phyloP scores from a whole-genome alignment of 2,888 invertebrate species.

The Ethmia dodecea region DNA sequence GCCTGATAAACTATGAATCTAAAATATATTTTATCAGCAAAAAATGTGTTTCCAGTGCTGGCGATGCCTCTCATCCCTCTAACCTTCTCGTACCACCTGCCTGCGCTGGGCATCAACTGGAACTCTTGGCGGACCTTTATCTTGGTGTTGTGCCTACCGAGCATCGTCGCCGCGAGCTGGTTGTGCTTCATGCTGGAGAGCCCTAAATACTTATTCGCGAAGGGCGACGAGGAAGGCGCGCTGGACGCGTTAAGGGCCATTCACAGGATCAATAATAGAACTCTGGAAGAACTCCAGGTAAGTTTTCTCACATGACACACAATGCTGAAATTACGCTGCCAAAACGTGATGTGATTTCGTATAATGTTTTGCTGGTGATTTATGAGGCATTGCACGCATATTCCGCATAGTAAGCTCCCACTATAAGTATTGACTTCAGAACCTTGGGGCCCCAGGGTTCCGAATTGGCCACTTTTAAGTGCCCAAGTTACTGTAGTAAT shows the following conservation, averaged over 20 bases:
- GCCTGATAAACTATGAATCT: no score
- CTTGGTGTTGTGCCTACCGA: constrained; percentile 80
- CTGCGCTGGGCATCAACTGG: constrained; percentile 69
- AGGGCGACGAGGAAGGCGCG: constrained; percentile 75
- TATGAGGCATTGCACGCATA: no score
- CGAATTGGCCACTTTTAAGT: no score
- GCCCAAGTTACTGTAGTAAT: no score
- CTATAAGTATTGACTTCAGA: no score
- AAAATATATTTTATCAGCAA: no score
- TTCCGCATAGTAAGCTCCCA: background rate
- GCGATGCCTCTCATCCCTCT: constrained; percentile 82
- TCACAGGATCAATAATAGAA: constrained; percentile 39
- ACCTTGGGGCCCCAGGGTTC: no score
- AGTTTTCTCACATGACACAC: no score
- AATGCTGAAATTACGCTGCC: no score
- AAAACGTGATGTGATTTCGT: no score
- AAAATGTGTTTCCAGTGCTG: constrained; percentile 54
- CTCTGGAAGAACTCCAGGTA: constrained; percentile 38
- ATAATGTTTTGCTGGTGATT: no score
- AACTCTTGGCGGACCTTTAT: constrained; percentile 86
- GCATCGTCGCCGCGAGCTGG: constrained; percentile 75
- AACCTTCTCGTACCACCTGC: constrained; percentile 45
- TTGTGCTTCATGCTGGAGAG: constrained; percentile 82
- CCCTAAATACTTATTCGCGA: constrained; percentile 83
- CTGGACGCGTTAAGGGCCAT: constrained; percentile 52